A percentile compares a stretch with the other conserved stretches of the same genome.
Conservation (phyloP, 1,140 invertebrate genomes). For the Plutomurus gul region DNA sequence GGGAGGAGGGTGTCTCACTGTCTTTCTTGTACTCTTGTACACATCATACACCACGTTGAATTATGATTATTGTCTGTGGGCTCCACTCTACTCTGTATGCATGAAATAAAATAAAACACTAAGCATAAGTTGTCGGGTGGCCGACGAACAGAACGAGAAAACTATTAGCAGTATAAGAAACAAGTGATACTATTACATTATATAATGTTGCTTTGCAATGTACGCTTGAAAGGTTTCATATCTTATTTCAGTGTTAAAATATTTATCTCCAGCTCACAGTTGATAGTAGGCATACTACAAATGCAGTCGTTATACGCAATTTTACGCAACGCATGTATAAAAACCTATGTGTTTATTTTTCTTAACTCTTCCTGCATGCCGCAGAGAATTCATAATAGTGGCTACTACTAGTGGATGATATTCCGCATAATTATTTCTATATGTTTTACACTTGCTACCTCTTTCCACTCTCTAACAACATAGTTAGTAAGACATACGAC, state of each 20-base stretch:
- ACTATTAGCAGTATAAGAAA: not conserved
- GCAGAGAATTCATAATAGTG: too few relatives aligned
- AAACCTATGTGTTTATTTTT: too few relatives aligned
- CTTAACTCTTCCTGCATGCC: too few relatives aligned
- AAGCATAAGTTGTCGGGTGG: not conserved
- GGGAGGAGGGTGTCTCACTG: too few relatives aligned
- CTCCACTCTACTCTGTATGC: not conserved
- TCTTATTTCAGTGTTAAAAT: not conserved
- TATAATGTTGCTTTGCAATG: not conserved
- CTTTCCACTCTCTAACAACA: not conserved
- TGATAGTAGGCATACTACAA: too few relatives aligned
- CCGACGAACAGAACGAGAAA: not conserved
- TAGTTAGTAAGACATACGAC: conserved; percentile 13
- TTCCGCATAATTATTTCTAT: too few relatives aligned
- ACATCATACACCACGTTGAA: not conserved
- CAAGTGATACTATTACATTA: not conserved
- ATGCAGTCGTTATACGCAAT: too few relatives aligned
- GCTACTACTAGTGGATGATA: too few relatives aligned
- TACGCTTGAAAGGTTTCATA: not conserved
- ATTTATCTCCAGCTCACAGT: not conserved
- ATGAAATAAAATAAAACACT: not conserved
- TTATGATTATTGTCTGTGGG: not conserved
- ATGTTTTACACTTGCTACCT: too few relatives aligned
- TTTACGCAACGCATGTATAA: too few relatives aligned
- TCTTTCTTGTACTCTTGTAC: too few relatives aligned